These are phyloP conservation scores for Ceyx margarethae DNA, from an alignment of 2,113 vertebrate species.

Conservation along the genomic window DNA sequence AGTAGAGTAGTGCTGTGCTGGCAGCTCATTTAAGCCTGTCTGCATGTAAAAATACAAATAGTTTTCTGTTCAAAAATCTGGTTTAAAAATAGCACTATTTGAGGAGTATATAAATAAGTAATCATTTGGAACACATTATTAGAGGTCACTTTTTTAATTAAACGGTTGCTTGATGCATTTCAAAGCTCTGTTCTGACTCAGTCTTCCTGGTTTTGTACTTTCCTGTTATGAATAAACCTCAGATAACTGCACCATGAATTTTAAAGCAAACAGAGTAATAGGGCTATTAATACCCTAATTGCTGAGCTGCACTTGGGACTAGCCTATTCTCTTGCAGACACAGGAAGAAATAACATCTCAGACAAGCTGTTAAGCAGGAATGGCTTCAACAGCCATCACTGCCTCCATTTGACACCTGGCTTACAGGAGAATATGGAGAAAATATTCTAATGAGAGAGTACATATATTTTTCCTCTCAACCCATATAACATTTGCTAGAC, in stretches of 20 bases:
- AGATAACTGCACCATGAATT: conserved; percentile 37
- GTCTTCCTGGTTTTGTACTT: conserved; percentile 22
- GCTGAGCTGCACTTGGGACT: background rate
- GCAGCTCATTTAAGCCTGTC: conserved; percentile 15
- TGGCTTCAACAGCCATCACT: background rate
- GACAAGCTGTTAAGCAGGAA: background rate
- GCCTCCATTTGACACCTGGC: background rate
- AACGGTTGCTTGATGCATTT: conserved; percentile 46
- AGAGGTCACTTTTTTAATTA: conserved; percentile 54
- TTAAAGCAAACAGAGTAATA: conserved; percentile 38
- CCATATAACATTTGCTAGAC: background rate
- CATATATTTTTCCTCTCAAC: background rate
- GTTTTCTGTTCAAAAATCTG: conserved; percentile 13
- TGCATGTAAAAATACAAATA: conserved; percentile 2
- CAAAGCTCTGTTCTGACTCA: conserved; percentile 44
- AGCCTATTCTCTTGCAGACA: background rate
- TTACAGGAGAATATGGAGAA: background rate
- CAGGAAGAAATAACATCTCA: background rate
- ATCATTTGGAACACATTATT: conserved; percentile 49
- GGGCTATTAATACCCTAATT: conserved; percentile 48
- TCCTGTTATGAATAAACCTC: conserved; percentile 29
- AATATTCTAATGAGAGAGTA: background rate
- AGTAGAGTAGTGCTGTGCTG: background rate
- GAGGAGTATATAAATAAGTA: conserved; percentile 53
- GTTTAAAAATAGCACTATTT: conserved; percentile 52